phyloP scores from a whole-genome alignment of 2,888 invertebrate genomes.

The Xestia sexstrigata region DNA sequence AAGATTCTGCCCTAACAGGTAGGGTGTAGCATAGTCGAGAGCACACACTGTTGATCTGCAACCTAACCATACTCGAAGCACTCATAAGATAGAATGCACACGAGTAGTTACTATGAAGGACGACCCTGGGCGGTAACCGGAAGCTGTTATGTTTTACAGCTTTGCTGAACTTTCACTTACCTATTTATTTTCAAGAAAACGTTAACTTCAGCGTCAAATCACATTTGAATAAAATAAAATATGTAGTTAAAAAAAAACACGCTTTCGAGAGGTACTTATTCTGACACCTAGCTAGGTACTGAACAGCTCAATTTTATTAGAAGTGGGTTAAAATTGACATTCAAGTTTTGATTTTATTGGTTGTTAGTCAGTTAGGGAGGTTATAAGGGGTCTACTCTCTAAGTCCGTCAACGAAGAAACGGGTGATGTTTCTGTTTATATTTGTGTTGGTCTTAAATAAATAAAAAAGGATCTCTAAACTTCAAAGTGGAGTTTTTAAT shows the following conservation, averaged over 20 bases:
- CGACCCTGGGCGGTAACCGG: not conserved
- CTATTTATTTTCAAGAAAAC: not conserved
- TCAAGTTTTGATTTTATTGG: too few species aligned
- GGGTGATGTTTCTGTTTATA: too few species aligned
- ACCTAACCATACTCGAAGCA: not conserved
- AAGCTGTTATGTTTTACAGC: not conserved
- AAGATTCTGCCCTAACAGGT: conserved; percentile 79
- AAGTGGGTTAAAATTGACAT: too few species aligned
- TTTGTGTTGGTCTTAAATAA: too few species aligned
- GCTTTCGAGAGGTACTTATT: not conserved
- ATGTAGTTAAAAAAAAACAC: not conserved
- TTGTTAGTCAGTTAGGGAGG: too few species aligned
- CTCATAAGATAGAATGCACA: not conserved
- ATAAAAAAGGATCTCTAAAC: too few species aligned
- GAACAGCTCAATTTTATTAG: not conserved
- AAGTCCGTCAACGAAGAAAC: too few species aligned
- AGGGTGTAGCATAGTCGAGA: not conserved
- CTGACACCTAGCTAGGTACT: not conserved
- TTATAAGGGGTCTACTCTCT: too few species aligned
- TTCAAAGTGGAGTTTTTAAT: too few species aligned
- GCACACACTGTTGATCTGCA: conserved; percentile 9
- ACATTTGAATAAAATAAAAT: not conserved
- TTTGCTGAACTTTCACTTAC: not conserved
- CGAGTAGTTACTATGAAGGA: not conserved
- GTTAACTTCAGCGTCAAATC: not conserved